Evolutionary conservation across 2,797 vertebrate genomes (phyloP).

Genomic region (Danionella dracula): DNA sequence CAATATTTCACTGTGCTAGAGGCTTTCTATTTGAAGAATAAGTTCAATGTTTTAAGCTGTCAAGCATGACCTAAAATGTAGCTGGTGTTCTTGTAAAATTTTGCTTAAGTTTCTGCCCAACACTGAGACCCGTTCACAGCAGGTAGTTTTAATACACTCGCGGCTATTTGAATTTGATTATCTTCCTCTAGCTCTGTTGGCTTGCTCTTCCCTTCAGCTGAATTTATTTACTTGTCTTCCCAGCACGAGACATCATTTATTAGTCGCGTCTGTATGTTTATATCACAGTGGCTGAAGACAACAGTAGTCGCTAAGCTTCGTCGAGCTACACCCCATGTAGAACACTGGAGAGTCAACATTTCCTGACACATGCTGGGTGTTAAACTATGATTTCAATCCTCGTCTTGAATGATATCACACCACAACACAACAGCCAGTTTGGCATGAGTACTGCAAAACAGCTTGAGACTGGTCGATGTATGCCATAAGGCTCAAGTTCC

Average conservation of each 20-base stretch:
- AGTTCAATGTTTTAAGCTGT: neutral
- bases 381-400: constrained; percentile 9
- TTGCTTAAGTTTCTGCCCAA: neutral
- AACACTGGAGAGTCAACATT: constrained; percentile 16
- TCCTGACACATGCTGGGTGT: constrained; percentile 3
- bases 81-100: neutral
- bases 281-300: constrained; percentile 7
- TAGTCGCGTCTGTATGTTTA: constrained; percentile 50
- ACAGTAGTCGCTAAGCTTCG: neutral
- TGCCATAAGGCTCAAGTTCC: neutral
- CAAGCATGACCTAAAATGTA: neutral
- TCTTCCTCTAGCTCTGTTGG: neutral
- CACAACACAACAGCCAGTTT: constrained; percentile 18
- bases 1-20: neutral
- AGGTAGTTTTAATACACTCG: constrained; percentile 1
- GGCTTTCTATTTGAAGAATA: neutral
- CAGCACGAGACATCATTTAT: constrained; percentile 53
- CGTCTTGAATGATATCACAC: constrained; percentile 8
- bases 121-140: constrained; percentile 3
- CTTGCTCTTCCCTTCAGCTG: constrained; percentile 31
- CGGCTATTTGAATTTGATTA: constrained; percentile 15
- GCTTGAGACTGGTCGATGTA: neutral
- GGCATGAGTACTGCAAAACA: constrained; percentile 9
- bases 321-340: constrained; percentile 3
- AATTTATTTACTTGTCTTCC: constrained; percentile 62